Evolutionary conservation across 2,888 invertebrate genomes (phyloP).

Genomic region (Apodemia mormo): DNA sequence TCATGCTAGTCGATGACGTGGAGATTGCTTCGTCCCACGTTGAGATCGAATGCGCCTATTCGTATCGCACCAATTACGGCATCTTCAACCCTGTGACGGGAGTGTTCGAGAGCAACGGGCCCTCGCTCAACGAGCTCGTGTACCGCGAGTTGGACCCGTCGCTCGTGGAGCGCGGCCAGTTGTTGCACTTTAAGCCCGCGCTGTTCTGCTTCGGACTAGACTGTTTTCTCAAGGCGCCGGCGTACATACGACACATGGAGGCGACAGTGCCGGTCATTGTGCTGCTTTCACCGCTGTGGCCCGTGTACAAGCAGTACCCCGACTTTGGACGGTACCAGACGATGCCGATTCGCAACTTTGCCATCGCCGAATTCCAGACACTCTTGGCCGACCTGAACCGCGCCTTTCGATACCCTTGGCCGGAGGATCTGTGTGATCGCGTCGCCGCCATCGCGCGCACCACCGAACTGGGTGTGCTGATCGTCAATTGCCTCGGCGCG

Average conservation of each 20-base stretch:
- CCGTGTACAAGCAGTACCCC: conserved; percentile 23
- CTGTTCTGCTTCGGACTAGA: conserved; percentile 23
- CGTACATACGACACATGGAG: conserved; percentile 23
- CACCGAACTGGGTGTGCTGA: conserved; percentile 23
- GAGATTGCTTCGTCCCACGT: conserved; percentile 14
- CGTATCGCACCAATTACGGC: no score
- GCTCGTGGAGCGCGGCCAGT: conserved; percentile 11
- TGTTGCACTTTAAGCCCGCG: conserved; percentile 18
- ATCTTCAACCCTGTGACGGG: no score
- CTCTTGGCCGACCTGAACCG: conserved; percentile 24
- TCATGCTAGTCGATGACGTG: conserved; percentile 19
- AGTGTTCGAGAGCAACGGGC: no score
- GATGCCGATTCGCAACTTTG: conserved; percentile 21
- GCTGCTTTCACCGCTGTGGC: conserved; percentile 20
- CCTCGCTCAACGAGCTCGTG: no score
- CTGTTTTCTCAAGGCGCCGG: conserved; percentile 21
- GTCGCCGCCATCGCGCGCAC: conserved; percentile 7
- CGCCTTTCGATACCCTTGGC: conserved; percentile 18
- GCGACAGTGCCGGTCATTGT: conserved; percentile 21
- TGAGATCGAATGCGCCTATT: conserved; percentile 17
- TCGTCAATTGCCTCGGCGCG: conserved; percentile 20
- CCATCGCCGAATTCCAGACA: conserved; percentile 19
- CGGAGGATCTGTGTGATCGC: conserved; percentile 22
- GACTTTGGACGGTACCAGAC: conserved; percentile 21
- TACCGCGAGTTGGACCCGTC: conserved; percentile 17